These are phyloP conservation scores for Scaptomyza reducta DNA, from an alignment of 2,888 invertebrate genomes.

Conservation along the genomic window DNA sequence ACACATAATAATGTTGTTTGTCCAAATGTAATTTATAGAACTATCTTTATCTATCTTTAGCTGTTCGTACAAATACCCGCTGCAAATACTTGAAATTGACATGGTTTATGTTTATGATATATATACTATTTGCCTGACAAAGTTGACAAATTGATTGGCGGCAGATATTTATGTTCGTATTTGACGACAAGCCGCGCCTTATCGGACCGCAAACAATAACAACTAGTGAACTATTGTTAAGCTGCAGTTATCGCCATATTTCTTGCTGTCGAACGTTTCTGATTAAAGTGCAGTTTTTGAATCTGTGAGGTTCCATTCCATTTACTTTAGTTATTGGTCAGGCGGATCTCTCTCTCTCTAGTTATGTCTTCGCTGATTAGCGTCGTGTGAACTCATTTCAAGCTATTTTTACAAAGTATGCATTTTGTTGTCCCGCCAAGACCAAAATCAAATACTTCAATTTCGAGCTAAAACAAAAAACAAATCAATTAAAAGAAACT, in stretches of 20 bases:
- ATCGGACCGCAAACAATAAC: constrained; percentile 23
- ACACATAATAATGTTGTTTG: constrained; percentile 36
- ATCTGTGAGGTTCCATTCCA: background rate
- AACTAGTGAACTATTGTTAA: constrained; percentile 26
- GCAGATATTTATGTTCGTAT: constrained; percentile 2
- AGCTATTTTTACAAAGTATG: constrained; percentile 14
- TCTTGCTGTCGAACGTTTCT: constrained; percentile 10
- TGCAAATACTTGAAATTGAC: constrained; percentile 43
- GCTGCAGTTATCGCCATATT: constrained; percentile 31
- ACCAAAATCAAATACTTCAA: constrained; percentile 4
- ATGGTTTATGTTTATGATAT: constrained; percentile 48
- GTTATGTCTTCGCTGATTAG: constrained; percentile 52
- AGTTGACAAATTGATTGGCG: constrained; percentile 50
- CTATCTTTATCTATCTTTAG: constrained; percentile 6
- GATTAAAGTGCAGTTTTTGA: constrained; percentile 46
- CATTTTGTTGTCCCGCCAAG: too few species aligned
- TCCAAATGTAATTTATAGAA: constrained; percentile 22
- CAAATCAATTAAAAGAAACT: constrained; percentile 50
- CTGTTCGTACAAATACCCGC: constrained; percentile 3
- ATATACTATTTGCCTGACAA: constrained; percentile 47
- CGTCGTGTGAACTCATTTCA: constrained; percentile 41
- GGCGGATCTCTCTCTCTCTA: constrained; percentile 13
- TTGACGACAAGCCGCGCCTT: constrained; percentile 23
- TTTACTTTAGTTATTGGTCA: constrained; percentile 25
- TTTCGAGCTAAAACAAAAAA: constrained; percentile 8